Evolutionary conservation across 2,113 vertebrate genomes (phyloP), one percentile per base, ranked within the genome.

Genomic region (Pomatorhinus ruficollis): DNA sequence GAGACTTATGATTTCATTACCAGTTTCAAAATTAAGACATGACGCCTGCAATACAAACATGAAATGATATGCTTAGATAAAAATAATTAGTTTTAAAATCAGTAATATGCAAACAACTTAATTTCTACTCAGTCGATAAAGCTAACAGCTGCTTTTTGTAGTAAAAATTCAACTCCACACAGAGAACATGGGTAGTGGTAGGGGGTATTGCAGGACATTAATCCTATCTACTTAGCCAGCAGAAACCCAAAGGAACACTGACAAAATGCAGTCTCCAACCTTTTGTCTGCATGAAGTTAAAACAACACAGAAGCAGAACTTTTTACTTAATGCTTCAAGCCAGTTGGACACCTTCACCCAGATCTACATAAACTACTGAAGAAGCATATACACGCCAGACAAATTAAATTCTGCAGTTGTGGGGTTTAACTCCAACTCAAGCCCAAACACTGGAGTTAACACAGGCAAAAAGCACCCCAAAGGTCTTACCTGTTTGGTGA

Each of bases 401-500:
- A 27, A n/a, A 54, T 60, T 31, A 56, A 63, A 21, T 75, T 64
- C 21, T 44, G 23, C 17, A 42, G 12, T 4, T 69, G 14, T 5
- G 25, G 16, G 5, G 4, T 66, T 91, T 71, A 60, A 64, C 12
- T 44, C 39, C 15, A 79, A 19, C 64, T 54, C 31, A 13, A 70
- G 33, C 49, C 24, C 56, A 75, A 39, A 64, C 4, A 83, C 24
- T 83, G 40, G 21, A 74, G 31, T 37, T 65, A 60, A 35, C 11
- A n/a, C 8, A 68, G 24, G 13, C 3, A 6, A 52, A 60, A 79
- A 77, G 21, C 0, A 1, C 49, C 21, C 49, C 35, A 40, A 50
- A 54, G 40, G 8, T 42, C 98, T 98, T 98, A 99, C 99, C 99
- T 99, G 98, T 83, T 99, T 99, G 66, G 99, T 99, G 86, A 99